Percentiles rank a stretch among this genome's conserved stretches.
Evolutionary conservation across 2,888 invertebrate genomes (phyloP).

Genomic region (Therioaphis trifolii): DNA sequence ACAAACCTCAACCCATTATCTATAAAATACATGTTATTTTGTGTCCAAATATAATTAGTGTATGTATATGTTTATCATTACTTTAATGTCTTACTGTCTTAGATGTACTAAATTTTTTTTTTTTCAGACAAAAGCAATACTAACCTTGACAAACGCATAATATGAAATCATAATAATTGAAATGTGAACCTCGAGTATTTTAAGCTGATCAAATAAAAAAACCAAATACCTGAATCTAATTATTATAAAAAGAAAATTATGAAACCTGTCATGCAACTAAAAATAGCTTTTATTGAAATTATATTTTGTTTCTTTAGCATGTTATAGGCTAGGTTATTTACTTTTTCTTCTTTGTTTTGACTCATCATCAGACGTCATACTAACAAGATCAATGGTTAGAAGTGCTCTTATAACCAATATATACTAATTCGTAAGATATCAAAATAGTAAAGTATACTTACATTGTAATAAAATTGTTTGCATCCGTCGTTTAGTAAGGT

Average conservation of each 20-base stretch:
- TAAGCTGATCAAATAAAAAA: slow-evolving; percentile 58
- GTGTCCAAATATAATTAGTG: slow-evolving; percentile 19
- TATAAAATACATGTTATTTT: slow-evolving; percentile 26
- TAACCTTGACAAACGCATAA: slow-evolving; percentile 60
- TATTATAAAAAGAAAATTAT: slow-evolving; percentile 47
- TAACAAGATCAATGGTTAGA: slow-evolving; percentile 41
- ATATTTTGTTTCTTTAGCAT: slow-evolving; percentile 36
- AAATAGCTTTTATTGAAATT: slow-evolving; percentile 55
- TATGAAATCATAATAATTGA: slow-evolving; percentile 49
- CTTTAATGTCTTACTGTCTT: slow-evolving; percentile 38
- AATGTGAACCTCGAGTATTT: slow-evolving; percentile 44
- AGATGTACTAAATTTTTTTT: slow-evolving; percentile 24
- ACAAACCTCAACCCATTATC: slow-evolving; percentile 39
- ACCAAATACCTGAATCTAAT: slow-evolving; percentile 62
- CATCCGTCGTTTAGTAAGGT: slow-evolving; percentile 85
- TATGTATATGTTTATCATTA: slow-evolving; percentile 20
- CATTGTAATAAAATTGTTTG: slow-evolving; percentile 89
- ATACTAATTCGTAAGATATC: slow-evolving; percentile 23
- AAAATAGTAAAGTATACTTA: slow-evolving; percentile 74
- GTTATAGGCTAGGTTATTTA: slow-evolving; percentile 55
- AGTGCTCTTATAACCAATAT: slow-evolving; percentile 36
- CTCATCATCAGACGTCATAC: slow-evolving; percentile 24
- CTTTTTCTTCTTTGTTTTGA: slow-evolving; percentile 48
- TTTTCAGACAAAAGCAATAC: slow-evolving; percentile 52
- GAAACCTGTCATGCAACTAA: slow-evolving; percentile 61